A percentile compares a stretch with the other conserved stretches of the same genome.
phyloP scores from a whole-genome alignment of 2,113 vertebrate species.

The Crocuta crocuta region DNA sequence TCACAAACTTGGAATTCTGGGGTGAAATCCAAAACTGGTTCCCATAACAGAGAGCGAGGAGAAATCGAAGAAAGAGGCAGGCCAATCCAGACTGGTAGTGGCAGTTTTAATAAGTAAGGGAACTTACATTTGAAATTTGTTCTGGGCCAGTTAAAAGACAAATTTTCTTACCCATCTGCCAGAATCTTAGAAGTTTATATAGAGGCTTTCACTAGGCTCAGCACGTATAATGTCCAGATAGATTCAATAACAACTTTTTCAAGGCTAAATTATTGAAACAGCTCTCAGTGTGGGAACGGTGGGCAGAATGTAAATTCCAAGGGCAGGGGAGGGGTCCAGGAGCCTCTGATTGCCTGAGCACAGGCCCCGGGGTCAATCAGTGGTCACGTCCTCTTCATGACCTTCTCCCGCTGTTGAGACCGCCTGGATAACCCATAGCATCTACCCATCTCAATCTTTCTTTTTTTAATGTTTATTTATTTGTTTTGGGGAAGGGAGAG shows the following conservation, averaged over 20 bases:
- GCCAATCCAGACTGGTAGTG: accelerated
- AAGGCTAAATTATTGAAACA: not conserved
- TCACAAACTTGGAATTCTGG: not conserved
- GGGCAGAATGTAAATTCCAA: not conserved
- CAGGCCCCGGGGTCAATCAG: not conserved
- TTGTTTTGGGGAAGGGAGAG: too few species aligned
- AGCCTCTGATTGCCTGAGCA: not conserved
- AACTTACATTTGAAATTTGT: not conserved
- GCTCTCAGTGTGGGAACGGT: not conserved
- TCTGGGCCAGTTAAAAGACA: not conserved
- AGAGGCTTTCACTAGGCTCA: not conserved
- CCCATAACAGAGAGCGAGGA: not conserved
- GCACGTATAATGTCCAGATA: not conserved
- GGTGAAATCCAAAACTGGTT: not conserved
- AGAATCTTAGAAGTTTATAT: not conserved
- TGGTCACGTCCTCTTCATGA: not conserved
- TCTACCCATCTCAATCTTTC: too few species aligned
- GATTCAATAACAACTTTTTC: not conserved
- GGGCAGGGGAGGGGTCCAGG: not conserved
- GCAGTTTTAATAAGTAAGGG: not conserved
- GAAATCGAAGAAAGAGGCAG: not conserved
- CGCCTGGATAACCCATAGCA: not conserved
- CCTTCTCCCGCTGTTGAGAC: not conserved
- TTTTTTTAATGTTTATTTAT: too few species aligned
- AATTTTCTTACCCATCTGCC: accelerated